A percentile compares a stretch with the other conserved stretches of the same genome.
phyloP scores from a whole-genome alignment of 2,888 invertebrate species.

The Eumerus sabulonum region DNA sequence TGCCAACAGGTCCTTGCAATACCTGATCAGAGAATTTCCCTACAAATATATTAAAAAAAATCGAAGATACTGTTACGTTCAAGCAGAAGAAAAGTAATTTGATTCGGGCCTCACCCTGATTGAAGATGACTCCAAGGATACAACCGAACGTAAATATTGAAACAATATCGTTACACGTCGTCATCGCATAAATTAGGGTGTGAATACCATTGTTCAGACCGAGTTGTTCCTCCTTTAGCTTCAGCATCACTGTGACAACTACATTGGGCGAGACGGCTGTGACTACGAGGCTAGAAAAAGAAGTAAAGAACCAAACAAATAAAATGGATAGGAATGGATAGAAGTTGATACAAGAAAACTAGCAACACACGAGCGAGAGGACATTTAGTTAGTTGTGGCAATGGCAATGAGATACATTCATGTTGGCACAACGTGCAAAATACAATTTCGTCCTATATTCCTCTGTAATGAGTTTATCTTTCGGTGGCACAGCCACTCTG shows the following conservation, averaged over 20 bases:
- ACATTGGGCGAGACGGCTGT: conserved; percentile 88
- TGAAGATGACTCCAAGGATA: conserved; percentile 83
- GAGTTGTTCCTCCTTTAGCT: conserved; percentile 81
- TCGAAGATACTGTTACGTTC: not conserved
- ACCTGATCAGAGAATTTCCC: conserved; percentile 79
- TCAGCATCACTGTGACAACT: conserved; percentile 85
- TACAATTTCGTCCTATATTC: conserved; percentile 46
- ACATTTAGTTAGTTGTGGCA: not conserved
- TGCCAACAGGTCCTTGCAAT: conserved; percentile 82
- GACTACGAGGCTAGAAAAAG: conserved; percentile 80
- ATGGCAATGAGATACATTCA: not conserved
- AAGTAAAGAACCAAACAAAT: no score
- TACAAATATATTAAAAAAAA: conserved; percentile 65
- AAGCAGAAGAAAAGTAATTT: conserved; percentile 24
- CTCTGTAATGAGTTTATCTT: conserved; percentile 53
- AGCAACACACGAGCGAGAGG: conserved; percentile 16
- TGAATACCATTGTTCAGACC: conserved; percentile 87
- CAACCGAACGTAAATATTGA: conserved; percentile 87
- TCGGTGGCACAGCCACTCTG: conserved; percentile 3
- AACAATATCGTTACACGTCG: conserved; percentile 87
- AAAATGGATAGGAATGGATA: no score
- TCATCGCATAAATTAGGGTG: conserved; percentile 82
- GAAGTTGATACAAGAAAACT: no score
- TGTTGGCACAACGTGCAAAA: conserved; percentile 3
- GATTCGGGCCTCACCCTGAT: conserved; percentile 79